Conservation (phyloP, 2,888 invertebrate species). For the Cyclophora albipunctata region DNA sequence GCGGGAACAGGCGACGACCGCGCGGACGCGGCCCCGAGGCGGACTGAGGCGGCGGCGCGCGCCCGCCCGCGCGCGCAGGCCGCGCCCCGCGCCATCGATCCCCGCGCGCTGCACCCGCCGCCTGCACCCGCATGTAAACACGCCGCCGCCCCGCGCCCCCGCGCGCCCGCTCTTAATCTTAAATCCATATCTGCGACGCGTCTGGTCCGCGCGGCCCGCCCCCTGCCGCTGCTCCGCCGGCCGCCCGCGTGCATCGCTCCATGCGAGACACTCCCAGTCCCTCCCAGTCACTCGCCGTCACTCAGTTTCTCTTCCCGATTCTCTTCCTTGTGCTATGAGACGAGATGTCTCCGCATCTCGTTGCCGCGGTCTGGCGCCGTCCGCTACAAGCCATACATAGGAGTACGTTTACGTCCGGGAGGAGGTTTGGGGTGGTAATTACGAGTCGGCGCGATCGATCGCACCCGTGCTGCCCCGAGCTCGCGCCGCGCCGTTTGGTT, state of each 20-base stretch:
- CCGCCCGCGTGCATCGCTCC: conserved; percentile 8
- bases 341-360: too few relatives aligned
- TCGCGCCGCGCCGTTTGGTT: too few relatives aligned
- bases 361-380: too few relatives aligned
- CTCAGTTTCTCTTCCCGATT: neutral
- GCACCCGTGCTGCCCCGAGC: too few relatives aligned
- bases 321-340: too few relatives aligned
- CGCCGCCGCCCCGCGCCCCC: conserved; percentile 81
- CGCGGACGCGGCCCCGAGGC: conserved; percentile 70
- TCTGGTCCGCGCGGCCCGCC: conserved; percentile 38
- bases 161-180: conserved; percentile 65
- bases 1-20: conserved; percentile 64
- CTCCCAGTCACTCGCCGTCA: neutral
- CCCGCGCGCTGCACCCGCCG: conserved; percentile 62
- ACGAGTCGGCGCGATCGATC: too few relatives aligned
- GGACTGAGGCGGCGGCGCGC: conserved; percentile 56
- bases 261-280: neutral
- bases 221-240: conserved; percentile 10
- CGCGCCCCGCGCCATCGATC: conserved; percentile 60
- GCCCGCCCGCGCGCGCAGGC: conserved; percentile 42
- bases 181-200: conserved; percentile 62
- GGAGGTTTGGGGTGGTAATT: too few relatives aligned
- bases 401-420: too few relatives aligned
- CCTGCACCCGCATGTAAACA: conserved; percentile 79
- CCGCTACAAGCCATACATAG: too few relatives aligned